Evolutionary conservation across 1,140 invertebrate genomes (phyloP).

Genomic region (Pygmarrhopalites habei): DNA sequence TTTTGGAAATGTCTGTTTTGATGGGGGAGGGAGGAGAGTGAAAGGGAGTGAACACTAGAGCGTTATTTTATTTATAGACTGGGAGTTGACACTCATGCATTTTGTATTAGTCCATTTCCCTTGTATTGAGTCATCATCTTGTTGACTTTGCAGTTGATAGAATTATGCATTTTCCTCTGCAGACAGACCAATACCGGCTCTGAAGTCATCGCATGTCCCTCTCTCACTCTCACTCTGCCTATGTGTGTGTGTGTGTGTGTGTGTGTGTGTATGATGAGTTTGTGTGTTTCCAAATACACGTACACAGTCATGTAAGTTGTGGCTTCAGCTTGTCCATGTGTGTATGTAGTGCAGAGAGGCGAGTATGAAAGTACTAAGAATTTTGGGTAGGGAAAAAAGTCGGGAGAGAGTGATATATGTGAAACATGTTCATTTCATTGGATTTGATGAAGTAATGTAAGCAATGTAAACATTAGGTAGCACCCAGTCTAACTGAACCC

Average conservation of each 20-base stretch:
- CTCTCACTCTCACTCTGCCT: too few relatives aligned
- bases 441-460: slow-evolving; percentile 7
- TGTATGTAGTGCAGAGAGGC: too few relatives aligned
- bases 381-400: slow-evolving; percentile 1
- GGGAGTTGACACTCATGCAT: slow-evolving; percentile 4
- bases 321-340: too few relatives aligned
- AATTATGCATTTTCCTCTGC: not conserved
- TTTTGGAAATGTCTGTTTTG: not conserved
- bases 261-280: too few relatives aligned
- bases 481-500: not conserved
- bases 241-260: too few relatives aligned
- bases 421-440: slow-evolving; percentile 7
- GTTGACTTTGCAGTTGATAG: slow-evolving; percentile 13
- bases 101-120: slow-evolving; percentile 4
- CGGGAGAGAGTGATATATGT: slow-evolving; percentile 2
- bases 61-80: slow-evolving; percentile 5
- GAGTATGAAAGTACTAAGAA: too few relatives aligned
- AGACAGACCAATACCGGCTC: too few relatives aligned
- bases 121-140: slow-evolving; percentile 9
- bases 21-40: too few relatives aligned
- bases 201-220: too few relatives aligned
- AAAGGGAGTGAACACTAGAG: too few relatives aligned
- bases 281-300: too few relatives aligned
- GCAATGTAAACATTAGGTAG: not conserved
- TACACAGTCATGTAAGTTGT: too few relatives aligned